Conservation (phyloP, 2,797 vertebrate species). For the Choloepus didactylus region DNA sequence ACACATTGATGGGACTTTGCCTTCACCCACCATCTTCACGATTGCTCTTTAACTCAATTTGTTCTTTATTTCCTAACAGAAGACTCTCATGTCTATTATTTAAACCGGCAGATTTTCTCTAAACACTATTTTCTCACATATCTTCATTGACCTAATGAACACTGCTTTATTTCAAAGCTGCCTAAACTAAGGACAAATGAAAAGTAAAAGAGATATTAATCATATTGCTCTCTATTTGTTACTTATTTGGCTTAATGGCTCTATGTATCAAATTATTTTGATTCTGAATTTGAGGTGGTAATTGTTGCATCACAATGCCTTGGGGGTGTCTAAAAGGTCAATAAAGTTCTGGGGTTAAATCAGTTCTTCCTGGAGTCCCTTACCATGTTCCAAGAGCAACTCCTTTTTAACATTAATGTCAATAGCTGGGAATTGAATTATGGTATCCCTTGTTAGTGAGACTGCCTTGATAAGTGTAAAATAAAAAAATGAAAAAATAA, state of each 20-base stretch:
- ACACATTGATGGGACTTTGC: slow-evolving; percentile 67
- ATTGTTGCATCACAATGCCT: background rate
- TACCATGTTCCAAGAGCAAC: background rate
- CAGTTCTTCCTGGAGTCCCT: background rate
- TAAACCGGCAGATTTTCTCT: slow-evolving; percentile 84
- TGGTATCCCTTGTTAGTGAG: background rate
- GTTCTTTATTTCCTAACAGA: slow-evolving; percentile 85
- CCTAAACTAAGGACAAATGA: slow-evolving; percentile 79
- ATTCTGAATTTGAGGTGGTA: background rate
- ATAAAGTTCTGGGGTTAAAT: background rate
- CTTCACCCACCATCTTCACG: slow-evolving; percentile 73
- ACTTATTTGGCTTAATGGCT: background rate
- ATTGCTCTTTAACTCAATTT: slow-evolving; percentile 77
- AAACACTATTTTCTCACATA: slow-evolving; percentile 79
- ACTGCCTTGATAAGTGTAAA: background rate
- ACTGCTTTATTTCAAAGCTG: slow-evolving; percentile 87
- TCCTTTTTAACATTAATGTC: background rate
- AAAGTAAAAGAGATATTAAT: slow-evolving; percentile 41
- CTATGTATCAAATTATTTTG: slow-evolving; percentile 35
- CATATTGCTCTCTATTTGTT: background rate
- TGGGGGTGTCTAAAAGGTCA: background rate
- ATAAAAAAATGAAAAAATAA: slow-evolving; percentile 51
- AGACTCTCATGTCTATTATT: slow-evolving; percentile 84
- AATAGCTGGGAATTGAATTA: background rate
- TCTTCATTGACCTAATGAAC: slow-evolving; percentile 84